phyloP scores from a whole-genome alignment of 1,140 invertebrate genomes.

The Drosophila santomea region DNA sequence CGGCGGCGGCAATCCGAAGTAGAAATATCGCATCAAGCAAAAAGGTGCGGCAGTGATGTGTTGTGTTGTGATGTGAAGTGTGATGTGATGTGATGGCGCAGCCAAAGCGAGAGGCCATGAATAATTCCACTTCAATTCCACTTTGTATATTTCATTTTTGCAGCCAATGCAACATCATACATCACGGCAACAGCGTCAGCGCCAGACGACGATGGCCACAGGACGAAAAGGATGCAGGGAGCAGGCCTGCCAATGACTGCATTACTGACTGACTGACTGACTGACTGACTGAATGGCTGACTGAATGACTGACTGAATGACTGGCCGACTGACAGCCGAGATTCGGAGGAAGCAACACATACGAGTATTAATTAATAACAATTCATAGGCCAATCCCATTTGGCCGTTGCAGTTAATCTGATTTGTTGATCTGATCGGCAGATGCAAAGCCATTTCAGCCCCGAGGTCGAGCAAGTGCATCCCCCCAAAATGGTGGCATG shows the following conservation, averaged over 20 bases:
- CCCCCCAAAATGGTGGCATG: too few relatives aligned
- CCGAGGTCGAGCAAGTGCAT: too few relatives aligned
- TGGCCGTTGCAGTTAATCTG: conserved; percentile 24
- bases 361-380: conserved; percentile 62
- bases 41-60: too few relatives aligned
- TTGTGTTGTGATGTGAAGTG: too few relatives aligned
- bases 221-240: background rate
- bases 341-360: conserved; percentile 26
- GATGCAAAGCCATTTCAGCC: background rate
- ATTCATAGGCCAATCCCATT: conserved; percentile 39
- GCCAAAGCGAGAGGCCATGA: conserved; percentile 60
- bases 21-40: conserved; percentile 20
- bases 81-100: too few relatives aligned
- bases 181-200: conserved; percentile 59
- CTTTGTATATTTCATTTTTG: conserved; percentile 80
- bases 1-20: conserved; percentile 16
- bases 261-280: conserved; percentile 1
- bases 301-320: conserved; percentile 2
- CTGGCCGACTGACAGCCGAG: conserved; percentile 24
- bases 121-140: conserved; percentile 81
- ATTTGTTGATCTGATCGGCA: background rate
- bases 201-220: conserved; percentile 40
- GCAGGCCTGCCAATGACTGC: conserved; percentile 45
- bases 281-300: conserved; percentile 32
- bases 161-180: conserved; percentile 57